phyloP scores from a whole-genome alignment of 2,888 invertebrate species.

The Theodoxus fluviatilis region DNA sequence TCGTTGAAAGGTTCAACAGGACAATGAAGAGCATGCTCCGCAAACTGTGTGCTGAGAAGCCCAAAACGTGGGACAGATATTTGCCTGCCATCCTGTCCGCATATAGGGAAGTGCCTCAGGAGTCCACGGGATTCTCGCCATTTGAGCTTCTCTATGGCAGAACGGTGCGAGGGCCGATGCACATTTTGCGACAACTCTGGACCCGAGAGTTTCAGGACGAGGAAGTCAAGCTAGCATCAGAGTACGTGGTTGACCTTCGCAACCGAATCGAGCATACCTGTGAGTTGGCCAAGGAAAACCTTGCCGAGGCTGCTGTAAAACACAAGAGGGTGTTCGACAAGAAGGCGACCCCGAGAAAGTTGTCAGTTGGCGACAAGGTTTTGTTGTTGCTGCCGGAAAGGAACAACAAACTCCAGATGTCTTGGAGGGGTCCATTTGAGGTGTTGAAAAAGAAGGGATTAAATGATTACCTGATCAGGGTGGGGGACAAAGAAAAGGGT shows the following conservation, averaged over 20 bases:
- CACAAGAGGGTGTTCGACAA: constrained; percentile 30
- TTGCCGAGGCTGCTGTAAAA: constrained; percentile 15
- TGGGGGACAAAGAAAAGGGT: neutral
- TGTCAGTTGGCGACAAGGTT: constrained; percentile 29
- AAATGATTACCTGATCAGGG: neutral
- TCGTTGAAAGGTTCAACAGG: constrained; percentile 8
- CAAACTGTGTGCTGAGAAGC: constrained; percentile 30
- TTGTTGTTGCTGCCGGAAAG: constrained; percentile 30
- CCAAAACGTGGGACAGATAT: constrained; percentile 37
- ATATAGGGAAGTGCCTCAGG: constrained; percentile 32
- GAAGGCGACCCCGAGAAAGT: constrained; percentile 19
- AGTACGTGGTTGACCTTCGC: constrained; percentile 26
- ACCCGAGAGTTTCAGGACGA: neutral
- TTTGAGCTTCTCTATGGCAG: constrained; percentile 32
- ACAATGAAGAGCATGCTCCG: constrained; percentile 32
- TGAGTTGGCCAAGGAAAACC: constrained; percentile 28
- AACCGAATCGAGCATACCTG: constrained; percentile 25
- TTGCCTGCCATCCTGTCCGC: constrained; percentile 32
- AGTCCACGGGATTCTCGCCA: constrained; percentile 27
- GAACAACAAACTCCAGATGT: constrained; percentile 30
- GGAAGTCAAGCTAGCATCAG: constrained; percentile 1
- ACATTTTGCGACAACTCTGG: constrained; percentile 25
- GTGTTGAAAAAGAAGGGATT: neutral
- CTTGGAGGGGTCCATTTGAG: constrained; percentile 32
- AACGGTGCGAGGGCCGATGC: constrained; percentile 30